Percentiles rank a stretch among this genome's conserved stretches.
phyloP scores from a whole-genome alignment of 2,888 invertebrate species.

The Luperina nickerlii region DNA sequence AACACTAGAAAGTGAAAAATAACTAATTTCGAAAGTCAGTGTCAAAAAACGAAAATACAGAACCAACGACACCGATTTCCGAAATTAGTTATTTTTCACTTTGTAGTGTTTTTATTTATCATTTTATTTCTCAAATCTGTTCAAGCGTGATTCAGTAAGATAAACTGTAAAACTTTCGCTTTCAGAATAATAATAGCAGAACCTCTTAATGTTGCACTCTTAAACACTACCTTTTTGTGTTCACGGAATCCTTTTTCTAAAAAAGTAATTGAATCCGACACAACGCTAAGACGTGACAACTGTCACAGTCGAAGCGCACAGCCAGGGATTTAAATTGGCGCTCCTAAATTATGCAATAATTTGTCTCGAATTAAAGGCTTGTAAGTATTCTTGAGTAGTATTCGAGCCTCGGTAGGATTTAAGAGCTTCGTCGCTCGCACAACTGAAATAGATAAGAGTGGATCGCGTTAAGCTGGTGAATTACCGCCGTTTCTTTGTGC shows the following conservation, averaged over 20 bases:
- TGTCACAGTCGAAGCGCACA: constrained; percentile 58
- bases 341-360: constrained; percentile 82
- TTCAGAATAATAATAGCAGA: constrained; percentile 33
- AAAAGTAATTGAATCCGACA: constrained; percentile 63
- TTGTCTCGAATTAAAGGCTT: constrained; percentile 83
- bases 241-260: constrained; percentile 41
- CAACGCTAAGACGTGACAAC: constrained; percentile 63
- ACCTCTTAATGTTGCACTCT: constrained; percentile 7
- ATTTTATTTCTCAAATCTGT: not conserved
- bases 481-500: constrained; percentile 81
- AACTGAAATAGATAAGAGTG: constrained; percentile 83
- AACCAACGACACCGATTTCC: too few relatives aligned
- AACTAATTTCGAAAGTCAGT: too few relatives aligned
- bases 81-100: too few relatives aligned
- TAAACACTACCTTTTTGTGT: constrained; percentile 30
- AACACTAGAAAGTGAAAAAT: too few relatives aligned
- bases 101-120: not conserved
- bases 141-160: not conserved
- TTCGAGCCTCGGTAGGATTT: constrained; percentile 82
- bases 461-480: constrained; percentile 83
- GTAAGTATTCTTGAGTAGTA: constrained; percentile 80
- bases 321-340: constrained; percentile 62
- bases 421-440: constrained; percentile 80
- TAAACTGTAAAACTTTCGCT: constrained; percentile 12
- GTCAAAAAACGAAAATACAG: too few relatives aligned